Conservation (phyloP, 2,797 vertebrate species). For the Threskiornis aethiopicus region DNA sequence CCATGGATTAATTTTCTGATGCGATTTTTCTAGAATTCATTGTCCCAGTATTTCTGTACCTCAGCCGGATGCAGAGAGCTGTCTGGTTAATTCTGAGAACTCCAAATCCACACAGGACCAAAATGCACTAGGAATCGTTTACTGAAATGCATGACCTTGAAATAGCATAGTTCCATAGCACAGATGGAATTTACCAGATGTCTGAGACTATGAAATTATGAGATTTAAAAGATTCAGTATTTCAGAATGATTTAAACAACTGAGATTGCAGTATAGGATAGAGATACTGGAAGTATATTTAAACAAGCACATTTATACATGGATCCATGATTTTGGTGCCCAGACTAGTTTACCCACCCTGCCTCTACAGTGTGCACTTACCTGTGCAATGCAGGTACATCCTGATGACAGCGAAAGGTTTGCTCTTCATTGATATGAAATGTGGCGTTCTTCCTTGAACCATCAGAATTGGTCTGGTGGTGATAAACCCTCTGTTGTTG, state of each 20-base stretch:
- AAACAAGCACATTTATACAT: not conserved
- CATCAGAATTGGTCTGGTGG: not conserved
- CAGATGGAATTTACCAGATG: slow-evolving; percentile 64
- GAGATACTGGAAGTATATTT: not conserved
- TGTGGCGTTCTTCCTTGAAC: not conserved
- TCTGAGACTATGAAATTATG: slow-evolving; percentile 1
- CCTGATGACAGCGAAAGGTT: not conserved
- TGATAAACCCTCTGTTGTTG: not conserved
- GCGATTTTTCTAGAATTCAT: not conserved
- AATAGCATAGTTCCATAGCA: slow-evolving; percentile 43
- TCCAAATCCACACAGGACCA: slow-evolving; percentile 18
- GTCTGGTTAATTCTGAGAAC: not conserved
- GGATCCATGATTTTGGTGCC: not conserved
- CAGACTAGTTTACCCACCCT: not conserved
- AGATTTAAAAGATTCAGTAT: slow-evolving; percentile 24
- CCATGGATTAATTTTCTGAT: not conserved
- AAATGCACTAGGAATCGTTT: slow-evolving; percentile 29
- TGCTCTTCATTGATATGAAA: not conserved
- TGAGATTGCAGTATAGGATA: not conserved
- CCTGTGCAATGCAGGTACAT: not conserved
- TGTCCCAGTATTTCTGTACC: not conserved
- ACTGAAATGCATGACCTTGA: slow-evolving; percentile 50
- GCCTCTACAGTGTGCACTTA: not conserved
- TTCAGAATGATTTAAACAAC: not conserved
- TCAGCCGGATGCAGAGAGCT: not conserved